Evolutionary conservation across 2,888 invertebrate species (phyloP).

Genomic region (Morpho helenor): DNA sequence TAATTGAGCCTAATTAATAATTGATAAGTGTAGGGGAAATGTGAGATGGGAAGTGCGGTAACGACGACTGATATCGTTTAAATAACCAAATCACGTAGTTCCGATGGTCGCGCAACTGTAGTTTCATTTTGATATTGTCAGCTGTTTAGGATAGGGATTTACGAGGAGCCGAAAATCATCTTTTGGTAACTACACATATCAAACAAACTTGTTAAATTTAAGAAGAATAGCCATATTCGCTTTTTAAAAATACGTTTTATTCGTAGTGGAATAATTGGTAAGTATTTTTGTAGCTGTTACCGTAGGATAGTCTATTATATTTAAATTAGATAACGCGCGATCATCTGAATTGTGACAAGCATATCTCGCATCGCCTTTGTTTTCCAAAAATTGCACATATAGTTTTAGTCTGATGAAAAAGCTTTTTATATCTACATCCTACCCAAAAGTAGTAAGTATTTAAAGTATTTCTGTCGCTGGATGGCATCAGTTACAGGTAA

Average conservation of each 20-base stretch:
- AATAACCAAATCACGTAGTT: too few species aligned
- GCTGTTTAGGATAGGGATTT: too few species aligned
- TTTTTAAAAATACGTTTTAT: too few species aligned
- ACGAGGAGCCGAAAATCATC: too few species aligned
- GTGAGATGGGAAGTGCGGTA: neutral
- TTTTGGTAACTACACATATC: too few species aligned
- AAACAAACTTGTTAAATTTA: too few species aligned
- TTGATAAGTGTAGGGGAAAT: neutral
- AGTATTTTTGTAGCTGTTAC: too few species aligned
- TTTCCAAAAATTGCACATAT: neutral
- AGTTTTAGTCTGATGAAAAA: neutral
- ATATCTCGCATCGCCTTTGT: neutral
- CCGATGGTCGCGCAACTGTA: too few species aligned
- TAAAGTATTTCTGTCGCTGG: conserved; percentile 4
- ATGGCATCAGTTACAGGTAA: conserved; percentile 11
- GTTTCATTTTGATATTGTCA: too few species aligned
- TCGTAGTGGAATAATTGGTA: too few species aligned
- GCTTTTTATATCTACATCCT: neutral
- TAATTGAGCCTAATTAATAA: conserved; percentile 48
- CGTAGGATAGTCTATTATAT: too few species aligned
- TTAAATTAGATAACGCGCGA: neutral
- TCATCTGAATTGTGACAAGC: neutral
- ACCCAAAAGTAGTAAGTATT: conserved; percentile 5
- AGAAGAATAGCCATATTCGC: too few species aligned
- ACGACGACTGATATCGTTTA: neutral